Evolutionary conservation across 2,888 invertebrate genomes (phyloP).

Genomic region (Auanema sp.): DNA sequence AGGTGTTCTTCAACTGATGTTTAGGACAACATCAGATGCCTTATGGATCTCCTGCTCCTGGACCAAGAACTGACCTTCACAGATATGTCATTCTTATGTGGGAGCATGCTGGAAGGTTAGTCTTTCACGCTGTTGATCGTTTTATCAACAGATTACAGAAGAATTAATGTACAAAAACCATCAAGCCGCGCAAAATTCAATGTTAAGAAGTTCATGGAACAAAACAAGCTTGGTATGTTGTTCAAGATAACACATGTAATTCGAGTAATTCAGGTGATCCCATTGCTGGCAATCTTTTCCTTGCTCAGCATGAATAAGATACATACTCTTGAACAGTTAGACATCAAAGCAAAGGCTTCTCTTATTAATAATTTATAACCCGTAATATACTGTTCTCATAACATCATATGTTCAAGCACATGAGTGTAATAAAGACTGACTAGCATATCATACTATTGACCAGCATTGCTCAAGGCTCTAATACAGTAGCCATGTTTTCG

Average conservation of each 20-base stretch:
- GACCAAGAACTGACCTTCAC: constrained; percentile 62
- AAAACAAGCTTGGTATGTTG: constrained; percentile 58
- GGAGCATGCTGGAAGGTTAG: constrained; percentile 58
- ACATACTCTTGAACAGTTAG: background rate
- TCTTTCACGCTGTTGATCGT: background rate
- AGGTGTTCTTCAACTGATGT: no score
- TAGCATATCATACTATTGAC: no score
- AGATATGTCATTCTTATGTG: constrained; percentile 63
- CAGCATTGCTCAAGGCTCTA: no score
- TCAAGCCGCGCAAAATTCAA: constrained; percentile 61
- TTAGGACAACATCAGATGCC: constrained; percentile 61
- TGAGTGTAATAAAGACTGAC: no score
- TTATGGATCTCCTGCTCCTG: constrained; percentile 63
- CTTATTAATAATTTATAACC: no score
- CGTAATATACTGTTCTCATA: no score
- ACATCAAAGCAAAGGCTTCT: background rate
- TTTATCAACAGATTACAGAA: constrained; percentile 13
- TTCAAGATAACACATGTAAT: background rate
- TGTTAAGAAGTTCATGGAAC: constrained; percentile 63
- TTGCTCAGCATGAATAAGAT: constrained; percentile 55
- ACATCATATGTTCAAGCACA: no score
- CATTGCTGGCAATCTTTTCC: constrained; percentile 63
- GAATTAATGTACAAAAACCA: constrained; percentile 56
- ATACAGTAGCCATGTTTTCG: no score
- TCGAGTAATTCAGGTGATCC: constrained; percentile 51